phyloP scores from a whole-genome alignment of 2,888 invertebrate genomes.

The Pachycephus smyrnensis region DNA sequence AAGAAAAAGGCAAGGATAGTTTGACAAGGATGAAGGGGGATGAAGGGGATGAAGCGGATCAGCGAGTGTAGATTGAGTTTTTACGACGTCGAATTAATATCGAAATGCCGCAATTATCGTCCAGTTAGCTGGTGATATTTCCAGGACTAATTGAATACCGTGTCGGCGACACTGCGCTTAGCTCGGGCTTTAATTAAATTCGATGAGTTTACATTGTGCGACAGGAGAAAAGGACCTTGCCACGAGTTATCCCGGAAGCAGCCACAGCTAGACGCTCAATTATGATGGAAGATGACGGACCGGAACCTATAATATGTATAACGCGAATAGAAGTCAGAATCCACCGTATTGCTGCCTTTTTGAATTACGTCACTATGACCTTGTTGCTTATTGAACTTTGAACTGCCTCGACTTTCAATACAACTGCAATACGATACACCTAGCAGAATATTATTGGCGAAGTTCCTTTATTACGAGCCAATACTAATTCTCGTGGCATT shows the following conservation, averaged over 20 bases:
- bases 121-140: constrained; percentile 17
- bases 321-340: background rate
- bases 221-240: background rate
- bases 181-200: constrained; percentile 15
- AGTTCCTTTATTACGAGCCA: background rate
- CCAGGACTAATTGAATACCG: constrained; percentile 16
- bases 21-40: constrained; percentile 1
- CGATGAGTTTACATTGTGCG: constrained; percentile 9
- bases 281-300: background rate
- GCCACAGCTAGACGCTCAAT: background rate
- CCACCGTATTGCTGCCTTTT: background rate
- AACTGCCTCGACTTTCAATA: background rate
- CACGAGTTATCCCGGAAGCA: background rate
- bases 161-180: constrained; percentile 3
- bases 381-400: background rate
- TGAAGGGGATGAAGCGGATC: constrained; percentile 19
- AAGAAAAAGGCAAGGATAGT: constrained; percentile 9
- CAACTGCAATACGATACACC: background rate
- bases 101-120: constrained; percentile 19
- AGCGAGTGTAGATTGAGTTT: constrained; percentile 24
- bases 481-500: constrained; percentile 17
- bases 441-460: background rate
- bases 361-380: background rate
- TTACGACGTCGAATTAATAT: constrained; percentile 27
- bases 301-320: background rate